Evolutionary conservation across 2,797 vertebrate genomes (phyloP), one percentile per base, ranked within the genome.

Genomic region (Thaleichthys pacificus): DNA sequence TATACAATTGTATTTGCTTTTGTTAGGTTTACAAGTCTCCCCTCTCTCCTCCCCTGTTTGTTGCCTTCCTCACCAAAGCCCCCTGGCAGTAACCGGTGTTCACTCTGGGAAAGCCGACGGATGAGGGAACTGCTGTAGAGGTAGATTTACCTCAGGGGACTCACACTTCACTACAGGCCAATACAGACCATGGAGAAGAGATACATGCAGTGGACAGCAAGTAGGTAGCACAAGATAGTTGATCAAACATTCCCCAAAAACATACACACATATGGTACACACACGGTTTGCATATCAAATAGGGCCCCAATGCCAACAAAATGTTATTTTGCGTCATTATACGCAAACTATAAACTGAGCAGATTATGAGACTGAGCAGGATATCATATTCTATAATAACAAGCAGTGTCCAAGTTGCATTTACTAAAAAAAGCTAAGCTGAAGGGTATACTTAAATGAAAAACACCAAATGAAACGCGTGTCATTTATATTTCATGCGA

Each of bases 31-130:
- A 26, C 26, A 26, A 26, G 26, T 26, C 26, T 26, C 26, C 26
- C 26, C 26, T 26, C 14, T 47, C 42, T 47, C 42, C 42, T 14
- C 7, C 42, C 42, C 1, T 47, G 42, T 47, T 14, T 47, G 3
- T 47, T 26, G 66, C 24, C 32, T 38, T 17, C 35, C 12, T 2
- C 30, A 26, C 32, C 30, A 61, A 19, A 5, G 35, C 51, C 26
- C 26, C 60, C 32, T 70, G 65, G 61, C 66, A 61, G 42, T 64
- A 24, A 49, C 19, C 69, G 38, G 74, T 49, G 58, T 76, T 64
- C 74, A 62, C 61, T 67, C 54, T 42, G 62, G 73, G 74, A 69
- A 74, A 80, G 51, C 67, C 74, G 76, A 67, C 38, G 58, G 63
- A 35, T 28, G 42, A 68, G 57, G 17, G 51, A 54, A 30, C 42